Evolutionary conservation across 2,888 invertebrate genomes (phyloP).

Genomic region (Drosophila borealis): DNA sequence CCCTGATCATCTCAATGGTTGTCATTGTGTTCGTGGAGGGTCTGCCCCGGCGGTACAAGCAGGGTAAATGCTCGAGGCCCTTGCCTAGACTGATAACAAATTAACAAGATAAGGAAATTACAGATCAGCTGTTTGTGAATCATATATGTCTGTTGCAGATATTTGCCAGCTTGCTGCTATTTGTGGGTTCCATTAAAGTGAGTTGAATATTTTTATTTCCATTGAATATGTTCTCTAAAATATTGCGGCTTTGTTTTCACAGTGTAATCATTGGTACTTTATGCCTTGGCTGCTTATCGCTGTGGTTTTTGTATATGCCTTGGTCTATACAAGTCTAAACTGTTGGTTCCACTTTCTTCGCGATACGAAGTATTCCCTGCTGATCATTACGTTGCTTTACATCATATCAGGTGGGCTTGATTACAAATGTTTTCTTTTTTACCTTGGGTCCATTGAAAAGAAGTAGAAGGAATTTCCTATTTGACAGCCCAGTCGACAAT

Average conservation of each 20-base stretch:
- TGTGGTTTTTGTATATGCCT: conserved; percentile 34
- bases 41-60: neutral
- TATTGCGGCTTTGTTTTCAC: accelerated
- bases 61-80: conserved; percentile 16
- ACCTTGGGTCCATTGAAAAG: neutral
- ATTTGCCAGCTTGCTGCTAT: conserved; percentile 26
- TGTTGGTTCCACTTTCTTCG: neutral
- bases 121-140: conserved; percentile 28
- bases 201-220: neutral
- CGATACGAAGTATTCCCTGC: accelerated
- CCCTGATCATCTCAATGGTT: conserved; percentile 27
- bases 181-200: conserved; percentile 37
- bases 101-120: neutral
- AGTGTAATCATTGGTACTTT: conserved; percentile 48
- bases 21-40: conserved; percentile 10
- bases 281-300: conserved; percentile 56
- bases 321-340: conserved; percentile 32
- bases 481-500: too few relatives aligned
- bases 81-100: conserved; percentile 5
- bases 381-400: conserved; percentile 10
- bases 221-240: neutral
- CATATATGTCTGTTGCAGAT: conserved; percentile 57
- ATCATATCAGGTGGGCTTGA: conserved; percentile 36
- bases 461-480: too few relatives aligned
- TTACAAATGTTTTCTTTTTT: neutral